phyloP scores from a whole-genome alignment of 2,113 vertebrate species.

The Podocnemis expansa region DNA sequence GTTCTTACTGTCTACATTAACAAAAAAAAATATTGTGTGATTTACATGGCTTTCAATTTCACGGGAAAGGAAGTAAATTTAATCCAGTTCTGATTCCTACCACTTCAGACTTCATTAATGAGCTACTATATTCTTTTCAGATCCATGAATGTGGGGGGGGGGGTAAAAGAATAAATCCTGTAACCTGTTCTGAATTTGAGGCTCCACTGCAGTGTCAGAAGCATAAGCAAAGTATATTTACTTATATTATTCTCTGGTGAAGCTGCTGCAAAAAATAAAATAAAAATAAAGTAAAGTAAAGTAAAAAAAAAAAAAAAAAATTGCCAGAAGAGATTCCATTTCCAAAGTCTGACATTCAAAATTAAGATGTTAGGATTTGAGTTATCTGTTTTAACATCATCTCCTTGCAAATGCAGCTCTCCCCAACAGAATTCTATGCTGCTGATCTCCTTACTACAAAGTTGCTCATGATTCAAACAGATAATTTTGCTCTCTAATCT shows the following conservation, averaged over 20 bases:
- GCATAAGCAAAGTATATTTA: background rate
- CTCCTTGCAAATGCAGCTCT: constrained; percentile 47
- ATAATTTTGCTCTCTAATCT: constrained; percentile 60
- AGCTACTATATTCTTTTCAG: background rate
- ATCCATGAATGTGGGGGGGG: background rate
- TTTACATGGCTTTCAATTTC: background rate
- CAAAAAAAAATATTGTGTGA: background rate
- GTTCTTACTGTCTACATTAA: background rate
- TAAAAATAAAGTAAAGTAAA: too few species aligned
- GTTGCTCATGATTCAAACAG: constrained; percentile 52
- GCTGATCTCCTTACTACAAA: constrained; percentile 46
- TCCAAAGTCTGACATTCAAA: constrained; percentile 42
- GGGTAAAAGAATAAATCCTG: background rate
- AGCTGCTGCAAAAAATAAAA: background rate
- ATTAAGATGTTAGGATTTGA: constrained; percentile 53
- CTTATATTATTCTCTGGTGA: background rate
- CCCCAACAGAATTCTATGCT: constrained; percentile 15
- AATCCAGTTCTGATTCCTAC: background rate
- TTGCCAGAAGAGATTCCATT: background rate
- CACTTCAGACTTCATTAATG: constrained; percentile 2
- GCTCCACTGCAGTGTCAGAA: background rate
- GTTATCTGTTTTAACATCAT: constrained; percentile 37
- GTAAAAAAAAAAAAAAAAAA: too few species aligned
- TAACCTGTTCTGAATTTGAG: background rate
- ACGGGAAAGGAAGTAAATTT: background rate